A percentile compares a stretch with the other conserved stretches of the same genome.
phyloP scores from a whole-genome alignment of 2,888 invertebrate species.

The Liodrosophila aerea region DNA sequence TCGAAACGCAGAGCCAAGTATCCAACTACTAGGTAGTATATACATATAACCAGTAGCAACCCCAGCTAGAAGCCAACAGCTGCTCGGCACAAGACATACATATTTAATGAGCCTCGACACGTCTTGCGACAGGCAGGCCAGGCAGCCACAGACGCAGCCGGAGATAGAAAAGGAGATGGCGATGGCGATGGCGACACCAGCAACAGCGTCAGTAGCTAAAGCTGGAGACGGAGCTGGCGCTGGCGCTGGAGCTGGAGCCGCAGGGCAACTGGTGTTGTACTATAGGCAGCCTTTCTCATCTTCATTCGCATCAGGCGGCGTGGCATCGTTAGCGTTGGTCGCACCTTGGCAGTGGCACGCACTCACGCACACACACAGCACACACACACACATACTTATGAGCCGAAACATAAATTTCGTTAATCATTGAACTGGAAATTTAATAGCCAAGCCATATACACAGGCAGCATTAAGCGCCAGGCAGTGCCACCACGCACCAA shows the following conservation, averaged over 20 bases:
- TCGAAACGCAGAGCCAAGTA: background rate
- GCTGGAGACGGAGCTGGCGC: background rate
- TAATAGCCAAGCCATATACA: constrained; percentile 67
- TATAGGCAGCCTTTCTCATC: constrained; percentile 12
- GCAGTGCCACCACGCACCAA: too few relatives aligned
- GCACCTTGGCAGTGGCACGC: constrained; percentile 68
- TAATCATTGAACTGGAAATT: constrained; percentile 76
- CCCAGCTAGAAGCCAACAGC: constrained; percentile 49
- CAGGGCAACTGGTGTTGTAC: constrained; percentile 28
- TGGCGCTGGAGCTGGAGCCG: constrained; percentile 5
- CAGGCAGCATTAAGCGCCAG: constrained; percentile 52
- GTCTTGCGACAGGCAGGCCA: constrained; percentile 59
- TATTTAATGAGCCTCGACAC: constrained; percentile 75
- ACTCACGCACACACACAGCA: constrained; percentile 38
- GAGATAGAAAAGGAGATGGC: background rate
- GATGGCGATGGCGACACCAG: background rate
- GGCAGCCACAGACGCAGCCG: constrained; percentile 15
- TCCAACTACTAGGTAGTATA: too few relatives aligned
- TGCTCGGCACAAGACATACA: constrained; percentile 74
- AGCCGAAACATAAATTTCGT: constrained; percentile 76
- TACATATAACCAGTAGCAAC: too few relatives aligned
- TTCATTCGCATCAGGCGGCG: constrained; percentile 25
- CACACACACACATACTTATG: constrained; percentile 29
- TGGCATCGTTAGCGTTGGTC: constrained; percentile 46
- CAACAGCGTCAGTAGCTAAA: background rate